Conservation (phyloP, 2,888 invertebrate genomes). For the Ceramica pisi region DNA sequence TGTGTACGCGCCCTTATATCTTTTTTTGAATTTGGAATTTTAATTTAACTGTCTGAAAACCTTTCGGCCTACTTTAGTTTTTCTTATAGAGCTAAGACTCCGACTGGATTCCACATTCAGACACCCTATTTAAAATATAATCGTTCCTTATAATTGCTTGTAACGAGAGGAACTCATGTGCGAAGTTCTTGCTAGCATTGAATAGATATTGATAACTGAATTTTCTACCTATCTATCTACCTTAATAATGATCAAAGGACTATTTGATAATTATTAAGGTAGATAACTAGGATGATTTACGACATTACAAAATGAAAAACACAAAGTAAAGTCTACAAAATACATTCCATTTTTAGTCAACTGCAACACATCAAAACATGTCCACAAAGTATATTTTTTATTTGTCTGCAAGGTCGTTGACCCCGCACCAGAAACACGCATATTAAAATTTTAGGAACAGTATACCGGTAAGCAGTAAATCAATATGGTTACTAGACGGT, state of each 20-base stretch:
- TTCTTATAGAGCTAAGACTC: not conserved
- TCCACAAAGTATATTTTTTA: constrained; percentile 30
- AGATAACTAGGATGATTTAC: not conserved
- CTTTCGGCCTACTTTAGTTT: not conserved
- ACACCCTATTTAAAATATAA: too few species aligned
- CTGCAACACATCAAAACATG: constrained; percentile 17
- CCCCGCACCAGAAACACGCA: constrained; percentile 56
- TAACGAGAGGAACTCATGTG: too few species aligned
- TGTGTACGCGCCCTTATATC: constrained; percentile 19
- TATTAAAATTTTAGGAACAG: constrained; percentile 71
- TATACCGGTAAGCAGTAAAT: constrained; percentile 78
- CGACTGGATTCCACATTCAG: too few species aligned
- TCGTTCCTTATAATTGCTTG: too few species aligned
- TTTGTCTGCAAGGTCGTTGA: constrained; percentile 37
- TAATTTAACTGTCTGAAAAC: not conserved
- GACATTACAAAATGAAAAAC: not conserved
- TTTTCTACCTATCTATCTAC: too few species aligned
- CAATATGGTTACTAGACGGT: constrained; percentile 84
- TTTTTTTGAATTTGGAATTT: not conserved
- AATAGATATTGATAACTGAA: too few species aligned
- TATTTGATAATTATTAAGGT: too few species aligned
- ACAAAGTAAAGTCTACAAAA: not conserved
- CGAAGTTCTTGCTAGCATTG: too few species aligned
- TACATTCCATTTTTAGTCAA: constrained; percentile 2
- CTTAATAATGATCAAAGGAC: too few species aligned